Evolutionary conservation across 2,797 vertebrate species (phyloP), one percentile per base, ranked within the genome.

Genomic region (Galaxias olidus): DNA sequence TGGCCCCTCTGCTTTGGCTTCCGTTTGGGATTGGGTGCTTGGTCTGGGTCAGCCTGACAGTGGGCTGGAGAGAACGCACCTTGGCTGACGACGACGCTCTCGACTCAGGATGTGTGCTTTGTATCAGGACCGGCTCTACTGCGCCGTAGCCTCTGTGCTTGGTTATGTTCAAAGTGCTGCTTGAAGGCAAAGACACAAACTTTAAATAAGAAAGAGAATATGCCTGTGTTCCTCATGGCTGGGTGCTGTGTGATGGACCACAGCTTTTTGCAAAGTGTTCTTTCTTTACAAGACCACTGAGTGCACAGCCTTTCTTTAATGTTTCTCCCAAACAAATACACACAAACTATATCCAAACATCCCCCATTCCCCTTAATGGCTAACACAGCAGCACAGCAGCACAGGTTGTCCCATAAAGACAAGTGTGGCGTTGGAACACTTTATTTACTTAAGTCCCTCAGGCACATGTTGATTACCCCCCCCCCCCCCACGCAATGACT

Each of bases 401-500:
- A 46, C 44, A 61, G 64, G 72, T 71, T 40, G 40, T 20, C 20
- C 49, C 15, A 40, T 73, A 71, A 71, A 57, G 69, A 62, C 18
- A 72, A 20, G 15, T 63, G 72, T 66, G 73, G 77, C 82, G 72
- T 68, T 47, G 74, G 81, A 84, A 68, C 66, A 82, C 63, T 61
- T 80, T 74, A 77, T 76, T 84, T 72, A 72, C 71, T 76, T 83
- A 43, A 59, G 74, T 76, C 79, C 81, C 78, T 49, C 12, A 30
- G 76, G 83, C 79, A 0, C 61, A 42, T 4, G 18, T 55, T 85
- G 86, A 87, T 87, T 87, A 83, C 76, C 30, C 13, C 74, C 79
- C 61, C 64, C 40, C 44, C 59, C 72, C 78, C 81, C 84, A 87
- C 78, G 71, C 74, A 76, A 74, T 73, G 73, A 87, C 82, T 86